A percentile compares a stretch with the other conserved stretches of the same genome.
Conservation (phyloP, 2,113 vertebrate genomes). For the Tetrao urogallus region DNA sequence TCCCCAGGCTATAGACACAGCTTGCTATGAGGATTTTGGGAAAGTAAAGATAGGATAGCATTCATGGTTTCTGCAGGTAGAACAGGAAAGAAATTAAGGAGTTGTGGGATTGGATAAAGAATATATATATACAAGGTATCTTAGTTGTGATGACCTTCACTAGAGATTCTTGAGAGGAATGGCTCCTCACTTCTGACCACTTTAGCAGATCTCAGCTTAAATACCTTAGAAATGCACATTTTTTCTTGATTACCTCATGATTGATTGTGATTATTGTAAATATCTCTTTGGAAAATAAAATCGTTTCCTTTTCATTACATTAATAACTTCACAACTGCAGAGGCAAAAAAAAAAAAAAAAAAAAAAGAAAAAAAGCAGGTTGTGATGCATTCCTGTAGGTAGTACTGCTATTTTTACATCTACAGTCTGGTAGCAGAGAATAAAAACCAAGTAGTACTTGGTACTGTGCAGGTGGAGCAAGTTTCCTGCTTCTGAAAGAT, state of each 20-base stretch:
- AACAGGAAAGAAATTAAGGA: not conserved
- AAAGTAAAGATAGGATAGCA: not conserved
- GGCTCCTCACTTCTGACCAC: not conserved
- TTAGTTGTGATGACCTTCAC: not conserved
- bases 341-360: not conserved
- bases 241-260: not conserved
- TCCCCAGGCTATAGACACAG: not conserved
- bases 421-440: not conserved
- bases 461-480: not conserved
- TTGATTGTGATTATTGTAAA: not conserved
- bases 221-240: not conserved
- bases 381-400: not conserved
- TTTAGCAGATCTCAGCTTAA: not conserved
- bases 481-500: not conserved
- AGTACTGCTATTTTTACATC: not conserved
- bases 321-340: not conserved
- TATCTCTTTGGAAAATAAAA: not conserved
- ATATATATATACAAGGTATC: not conserved
- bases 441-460: not conserved
- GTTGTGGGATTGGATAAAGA: not conserved
- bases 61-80: not conserved
- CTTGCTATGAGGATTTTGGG: not conserved
- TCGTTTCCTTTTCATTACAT: not conserved
- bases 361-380: too few species aligned
- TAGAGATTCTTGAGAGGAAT: not conserved